Percentiles rank a stretch among this genome's conserved stretches.
phyloP scores from a whole-genome alignment of 1,140 invertebrate genomes.

The Anoplolepis gracilipes region DNA sequence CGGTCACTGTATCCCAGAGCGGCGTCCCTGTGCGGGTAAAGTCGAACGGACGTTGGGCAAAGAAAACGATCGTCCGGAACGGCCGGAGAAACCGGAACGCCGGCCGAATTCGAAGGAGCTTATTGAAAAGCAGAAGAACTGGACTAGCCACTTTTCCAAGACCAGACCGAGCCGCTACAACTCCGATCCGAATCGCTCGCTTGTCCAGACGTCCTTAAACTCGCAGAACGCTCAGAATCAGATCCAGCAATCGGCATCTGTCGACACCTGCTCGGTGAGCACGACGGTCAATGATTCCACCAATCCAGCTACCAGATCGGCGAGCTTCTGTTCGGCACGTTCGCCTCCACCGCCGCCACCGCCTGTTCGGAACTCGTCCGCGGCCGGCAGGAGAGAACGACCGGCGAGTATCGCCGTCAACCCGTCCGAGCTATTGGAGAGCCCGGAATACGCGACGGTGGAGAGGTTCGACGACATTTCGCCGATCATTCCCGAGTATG shows the following conservation, averaged over 20 bases:
- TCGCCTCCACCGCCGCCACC: constrained; percentile 81
- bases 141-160: constrained; percentile 95
- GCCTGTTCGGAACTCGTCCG: constrained; percentile 79
- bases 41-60: constrained; percentile 80
- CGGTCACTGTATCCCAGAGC: constrained; percentile 77
- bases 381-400: constrained; percentile 75
- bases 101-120: constrained; percentile 94
- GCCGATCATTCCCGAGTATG: constrained; percentile 81
- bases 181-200: constrained; percentile 88
- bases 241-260: constrained; percentile 34
- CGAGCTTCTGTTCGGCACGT: constrained; percentile 81
- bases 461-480: constrained; percentile 81
- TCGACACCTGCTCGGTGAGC: constrained; percentile 44
- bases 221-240: constrained; percentile 75
- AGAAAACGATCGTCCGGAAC: constrained; percentile 87
- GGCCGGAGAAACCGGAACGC: constrained; percentile 92
- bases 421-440: constrained; percentile 74
- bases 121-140: constrained; percentile 96
- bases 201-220: constrained; percentile 81
- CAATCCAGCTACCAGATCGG: constrained; percentile 79
- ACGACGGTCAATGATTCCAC: constrained; percentile 52
- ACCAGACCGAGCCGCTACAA: constrained; percentile 88
- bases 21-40: constrained; percentile 72
- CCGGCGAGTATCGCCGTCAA: constrained; percentile 77
- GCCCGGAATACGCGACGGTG: constrained; percentile 82